A percentile compares a stretch with the other conserved stretches of the same genome.
Evolutionary conservation across 2,797 vertebrate genomes (phyloP).

Genomic region (Micrastur ruficollis): DNA sequence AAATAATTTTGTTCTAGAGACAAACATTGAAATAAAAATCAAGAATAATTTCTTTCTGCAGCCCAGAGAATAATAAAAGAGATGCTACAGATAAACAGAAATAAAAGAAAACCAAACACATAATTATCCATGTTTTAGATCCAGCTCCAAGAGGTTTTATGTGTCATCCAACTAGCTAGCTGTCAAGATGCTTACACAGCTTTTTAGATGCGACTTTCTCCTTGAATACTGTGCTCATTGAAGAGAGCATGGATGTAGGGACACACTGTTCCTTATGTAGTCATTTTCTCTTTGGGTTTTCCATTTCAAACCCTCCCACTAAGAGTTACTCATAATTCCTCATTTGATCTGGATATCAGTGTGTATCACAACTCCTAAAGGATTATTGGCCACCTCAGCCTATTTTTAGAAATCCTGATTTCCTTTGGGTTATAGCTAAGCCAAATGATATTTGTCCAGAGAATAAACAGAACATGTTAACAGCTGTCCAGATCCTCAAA

Average conservation of each 20-base stretch:
- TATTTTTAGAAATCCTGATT: slow-evolving; percentile 16
- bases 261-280: background rate
- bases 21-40: slow-evolving; percentile 14
- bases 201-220: background rate
- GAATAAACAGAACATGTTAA: slow-evolving; percentile 25
- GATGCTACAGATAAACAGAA: slow-evolving; percentile 27
- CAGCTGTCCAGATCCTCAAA: background rate
- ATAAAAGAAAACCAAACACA: background rate
- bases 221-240: background rate
- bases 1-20: slow-evolving; percentile 19
- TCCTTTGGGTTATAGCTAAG: background rate
- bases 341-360: background rate
- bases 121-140: slow-evolving; percentile 41
- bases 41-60: slow-evolving; percentile 11
- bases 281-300: background rate
- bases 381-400: slow-evolving; percentile 4
- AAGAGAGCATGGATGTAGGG: background rate
- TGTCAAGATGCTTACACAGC: slow-evolving; percentile 39
- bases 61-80: slow-evolving; percentile 16
- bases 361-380: background rate
- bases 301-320: background rate
- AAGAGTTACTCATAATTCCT: background rate
- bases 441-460: background rate
- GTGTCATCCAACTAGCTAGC: slow-evolving; percentile 36
- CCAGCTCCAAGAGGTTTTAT: slow-evolving; percentile 36